Conservation (phyloP, 2,113 vertebrate species). For the Phaethon lepturus region DNA sequence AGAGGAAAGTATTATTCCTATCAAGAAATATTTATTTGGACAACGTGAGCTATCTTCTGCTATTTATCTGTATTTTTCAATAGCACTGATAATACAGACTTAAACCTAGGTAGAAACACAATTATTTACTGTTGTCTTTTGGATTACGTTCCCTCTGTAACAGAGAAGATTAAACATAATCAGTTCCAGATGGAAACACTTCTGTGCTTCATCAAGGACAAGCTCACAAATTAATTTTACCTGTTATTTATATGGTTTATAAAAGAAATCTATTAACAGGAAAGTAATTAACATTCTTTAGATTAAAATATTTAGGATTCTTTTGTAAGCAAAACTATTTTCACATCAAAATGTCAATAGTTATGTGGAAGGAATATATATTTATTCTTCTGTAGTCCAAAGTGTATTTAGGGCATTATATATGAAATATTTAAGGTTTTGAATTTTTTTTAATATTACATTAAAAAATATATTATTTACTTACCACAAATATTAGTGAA, state of each 20-base stretch:
- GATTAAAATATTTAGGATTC: neutral
- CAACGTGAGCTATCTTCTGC: neutral
- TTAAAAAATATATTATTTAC: neutral
- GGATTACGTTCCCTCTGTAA: constrained; percentile 67
- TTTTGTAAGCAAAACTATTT: constrained; percentile 15
- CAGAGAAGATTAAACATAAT: constrained; percentile 69
- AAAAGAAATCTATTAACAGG: constrained; percentile 28
- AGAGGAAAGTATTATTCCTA: neutral
- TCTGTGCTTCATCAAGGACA: constrained; percentile 66
- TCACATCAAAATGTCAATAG: neutral
- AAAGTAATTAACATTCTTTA: constrained; percentile 50
- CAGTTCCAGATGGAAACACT: constrained; percentile 66
- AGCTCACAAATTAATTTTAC: constrained; percentile 68
- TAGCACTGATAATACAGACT: constrained; percentile 23
- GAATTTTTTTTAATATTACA: neutral
- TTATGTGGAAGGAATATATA: neutral
- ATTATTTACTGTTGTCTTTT: constrained; percentile 72
- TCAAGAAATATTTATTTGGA: neutral
- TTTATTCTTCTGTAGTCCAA: neutral
- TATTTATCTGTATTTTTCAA: constrained; percentile 48
- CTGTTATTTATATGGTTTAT: constrained; percentile 44
- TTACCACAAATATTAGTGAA: neutral
- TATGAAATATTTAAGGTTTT: neutral
- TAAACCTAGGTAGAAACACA: constrained; percentile 47
- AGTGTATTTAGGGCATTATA: neutral